These are phyloP conservation scores for Poicephalus gulielmi DNA, from an alignment of 2,113 vertebrate species.

Conservation along the genomic window DNA sequence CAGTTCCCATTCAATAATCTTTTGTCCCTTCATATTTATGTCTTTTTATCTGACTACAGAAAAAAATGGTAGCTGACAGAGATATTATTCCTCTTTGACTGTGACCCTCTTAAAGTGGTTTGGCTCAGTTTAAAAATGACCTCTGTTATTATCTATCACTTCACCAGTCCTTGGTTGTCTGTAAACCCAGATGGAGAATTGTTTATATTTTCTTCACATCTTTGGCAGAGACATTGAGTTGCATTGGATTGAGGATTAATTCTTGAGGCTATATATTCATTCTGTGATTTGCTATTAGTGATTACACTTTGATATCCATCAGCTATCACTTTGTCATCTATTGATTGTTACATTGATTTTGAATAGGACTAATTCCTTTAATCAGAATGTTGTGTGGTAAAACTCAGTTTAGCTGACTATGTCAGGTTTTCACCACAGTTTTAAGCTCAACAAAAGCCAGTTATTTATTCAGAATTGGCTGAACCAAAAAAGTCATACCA, in stretches of 20 bases:
- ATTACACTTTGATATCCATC: background rate
- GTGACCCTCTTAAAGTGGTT: background rate
- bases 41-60: background rate
- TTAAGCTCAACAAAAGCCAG: background rate
- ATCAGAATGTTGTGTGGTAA: background rate
- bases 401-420: background rate
- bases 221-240: background rate
- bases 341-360: background rate
- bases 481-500: background rate
- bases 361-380: background rate
- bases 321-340: background rate
- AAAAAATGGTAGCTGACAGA: conserved; percentile 21
- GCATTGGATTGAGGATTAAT: background rate
- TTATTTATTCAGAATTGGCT: background rate
- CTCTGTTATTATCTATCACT: background rate
- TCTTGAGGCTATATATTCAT: background rate
- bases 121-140: background rate
- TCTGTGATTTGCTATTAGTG: background rate
- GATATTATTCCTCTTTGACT: background rate
- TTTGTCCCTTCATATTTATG: conserved; percentile 28
- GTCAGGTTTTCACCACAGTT: background rate
- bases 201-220: background rate
- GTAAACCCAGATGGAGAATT: background rate
- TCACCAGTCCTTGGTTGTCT: background rate
- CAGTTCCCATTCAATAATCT: background rate